Percentiles rank a stretch among this genome's conserved stretches.
These are phyloP conservation scores for Neodiprion virginianus DNA, from an alignment of 1,140 invertebrate species.

Conservation along the genomic window DNA sequence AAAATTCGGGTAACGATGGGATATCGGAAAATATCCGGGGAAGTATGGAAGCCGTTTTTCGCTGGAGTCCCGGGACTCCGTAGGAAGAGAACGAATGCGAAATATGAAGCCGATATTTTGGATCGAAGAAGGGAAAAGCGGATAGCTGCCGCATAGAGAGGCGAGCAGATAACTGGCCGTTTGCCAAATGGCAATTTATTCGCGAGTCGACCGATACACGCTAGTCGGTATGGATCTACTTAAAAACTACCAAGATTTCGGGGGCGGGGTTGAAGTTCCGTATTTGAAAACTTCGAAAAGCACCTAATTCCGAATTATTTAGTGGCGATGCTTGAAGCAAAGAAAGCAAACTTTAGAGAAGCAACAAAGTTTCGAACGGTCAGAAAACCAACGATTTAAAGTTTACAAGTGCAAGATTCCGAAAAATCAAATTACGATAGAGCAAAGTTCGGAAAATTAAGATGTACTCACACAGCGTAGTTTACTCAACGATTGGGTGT, in stretches of 20 bases:
- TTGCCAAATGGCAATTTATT: constrained; percentile 2
- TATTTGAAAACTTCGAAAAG: no score
- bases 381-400: no score
- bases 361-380: no score
- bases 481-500: no score
- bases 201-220: background rate
- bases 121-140: background rate
- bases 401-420: no score
- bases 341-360: no score
- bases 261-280: no score
- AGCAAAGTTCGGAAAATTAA: no score
- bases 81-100: background rate
- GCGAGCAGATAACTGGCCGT: background rate
- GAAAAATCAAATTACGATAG: no score
- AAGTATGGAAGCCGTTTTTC: background rate
- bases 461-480: no score
- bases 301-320: no score
- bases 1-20: background rate
- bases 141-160: background rate
- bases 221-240: background rate
- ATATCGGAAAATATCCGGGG: background rate
- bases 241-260: background rate
- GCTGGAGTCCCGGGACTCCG: background rate
- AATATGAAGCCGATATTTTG: constrained; percentile 5
- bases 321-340: no score